Evolutionary conservation across 2,113 vertebrate species (phyloP).

Genomic region (Poeciliopsis occidentalis): DNA sequence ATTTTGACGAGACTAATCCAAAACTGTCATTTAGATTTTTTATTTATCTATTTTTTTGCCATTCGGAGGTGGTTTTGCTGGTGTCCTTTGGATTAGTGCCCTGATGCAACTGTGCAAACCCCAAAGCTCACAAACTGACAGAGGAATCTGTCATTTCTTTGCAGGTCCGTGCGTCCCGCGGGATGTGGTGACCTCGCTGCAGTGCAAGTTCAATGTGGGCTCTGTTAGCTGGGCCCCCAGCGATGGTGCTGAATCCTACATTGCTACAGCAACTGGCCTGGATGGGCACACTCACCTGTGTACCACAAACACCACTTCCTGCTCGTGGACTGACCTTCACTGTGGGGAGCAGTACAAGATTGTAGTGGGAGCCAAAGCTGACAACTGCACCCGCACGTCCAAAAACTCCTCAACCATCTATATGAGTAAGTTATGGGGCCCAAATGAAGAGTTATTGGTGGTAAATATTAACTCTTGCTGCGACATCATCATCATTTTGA

Average conservation of each 20-base stretch:
- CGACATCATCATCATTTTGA: not conserved
- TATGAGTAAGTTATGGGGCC: slow-evolving; percentile 54
- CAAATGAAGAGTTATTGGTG: not conserved
- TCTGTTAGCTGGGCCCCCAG: slow-evolving; percentile 59
- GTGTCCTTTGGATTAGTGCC: too few relatives aligned
- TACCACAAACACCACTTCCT: slow-evolving; percentile 56
- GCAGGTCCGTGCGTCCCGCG: slow-evolving; percentile 57
- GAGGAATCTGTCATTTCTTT: not conserved
- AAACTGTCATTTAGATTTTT: too few relatives aligned
- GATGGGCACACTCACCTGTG: slow-evolving; percentile 54
- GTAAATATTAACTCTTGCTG: not conserved
- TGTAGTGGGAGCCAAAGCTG: slow-evolving; percentile 53
- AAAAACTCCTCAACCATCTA: slow-evolving; percentile 66
- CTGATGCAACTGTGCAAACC: too few relatives aligned
- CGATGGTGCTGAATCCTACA: slow-evolving; percentile 52
- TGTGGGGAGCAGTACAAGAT: slow-evolving; percentile 74
- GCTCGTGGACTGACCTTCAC: slow-evolving; percentile 71
- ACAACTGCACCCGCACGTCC: slow-evolving; percentile 59
- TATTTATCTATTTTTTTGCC: too few relatives aligned
- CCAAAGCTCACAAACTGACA: too few relatives aligned
- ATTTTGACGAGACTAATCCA: too few relatives aligned
- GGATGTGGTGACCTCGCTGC: slow-evolving; percentile 12
- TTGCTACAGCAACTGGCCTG: slow-evolving; percentile 31
- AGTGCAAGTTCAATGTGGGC: slow-evolving; percentile 43
- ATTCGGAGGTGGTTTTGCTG: too few relatives aligned